phyloP scores from a whole-genome alignment of 2,113 vertebrate genomes.

The Trachemys scripta region DNA sequence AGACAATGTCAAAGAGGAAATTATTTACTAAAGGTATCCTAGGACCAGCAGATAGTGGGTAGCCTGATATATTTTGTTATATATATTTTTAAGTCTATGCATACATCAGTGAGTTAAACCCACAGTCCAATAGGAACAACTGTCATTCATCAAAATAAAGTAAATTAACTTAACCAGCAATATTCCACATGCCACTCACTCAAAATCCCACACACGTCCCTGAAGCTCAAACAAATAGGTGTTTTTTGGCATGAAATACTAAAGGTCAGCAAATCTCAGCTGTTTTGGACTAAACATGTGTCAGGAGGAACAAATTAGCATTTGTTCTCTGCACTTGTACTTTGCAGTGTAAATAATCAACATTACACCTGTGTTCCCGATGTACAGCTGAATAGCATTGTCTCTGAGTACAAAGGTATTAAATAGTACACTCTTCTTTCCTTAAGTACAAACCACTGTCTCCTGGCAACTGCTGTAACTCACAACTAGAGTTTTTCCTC shows the following conservation, averaged over 20 bases:
- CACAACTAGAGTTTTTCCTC: background rate
- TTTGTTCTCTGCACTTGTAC: background rate
- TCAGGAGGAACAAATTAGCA: background rate
- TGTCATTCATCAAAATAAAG: background rate
- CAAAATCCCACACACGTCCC: background rate
- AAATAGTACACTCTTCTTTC: background rate
- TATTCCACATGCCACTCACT: background rate
- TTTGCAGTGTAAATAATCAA: background rate
- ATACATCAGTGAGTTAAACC: background rate
- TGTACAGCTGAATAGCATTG: background rate
- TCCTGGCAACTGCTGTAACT: background rate
- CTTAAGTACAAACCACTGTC: accelerated
- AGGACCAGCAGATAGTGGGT: background rate
- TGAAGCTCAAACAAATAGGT: background rate
- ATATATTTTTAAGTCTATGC: background rate
- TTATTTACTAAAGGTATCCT: background rate
- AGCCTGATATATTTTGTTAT: background rate
- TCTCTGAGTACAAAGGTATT: background rate
- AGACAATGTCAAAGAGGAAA: background rate
- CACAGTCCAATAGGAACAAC: background rate
- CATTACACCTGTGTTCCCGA: background rate
- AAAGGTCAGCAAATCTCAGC: background rate
- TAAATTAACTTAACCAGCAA: background rate
- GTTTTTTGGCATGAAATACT: background rate
- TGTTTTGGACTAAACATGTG: background rate